Evolutionary conservation across 2,113 vertebrate species (phyloP).

Genomic region (Suricata suricatta): DNA sequence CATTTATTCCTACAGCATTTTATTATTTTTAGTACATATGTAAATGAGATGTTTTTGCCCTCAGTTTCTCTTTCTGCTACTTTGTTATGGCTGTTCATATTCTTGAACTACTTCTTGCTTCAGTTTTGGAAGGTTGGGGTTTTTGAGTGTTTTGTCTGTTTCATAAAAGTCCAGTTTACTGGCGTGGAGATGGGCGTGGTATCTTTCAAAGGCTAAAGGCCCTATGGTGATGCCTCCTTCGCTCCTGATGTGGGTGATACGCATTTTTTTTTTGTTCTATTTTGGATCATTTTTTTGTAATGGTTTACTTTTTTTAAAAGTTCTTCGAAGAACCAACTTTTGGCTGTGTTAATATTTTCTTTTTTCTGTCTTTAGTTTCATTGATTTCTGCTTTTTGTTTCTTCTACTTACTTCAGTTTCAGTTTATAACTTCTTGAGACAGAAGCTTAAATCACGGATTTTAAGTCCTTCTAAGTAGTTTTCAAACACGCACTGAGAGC

Average conservation of each 20-base stretch:
- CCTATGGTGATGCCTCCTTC: not conserved
- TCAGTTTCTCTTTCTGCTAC: not conserved
- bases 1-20: not conserved
- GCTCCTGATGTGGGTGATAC: not conserved
- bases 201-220: not conserved
- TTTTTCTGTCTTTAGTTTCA: not conserved
- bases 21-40: not conserved
- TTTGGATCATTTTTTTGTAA: constrained; percentile 10
- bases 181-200: not conserved
- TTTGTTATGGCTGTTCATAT: not conserved
- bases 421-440: not conserved
- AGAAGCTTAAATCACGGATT: not conserved
- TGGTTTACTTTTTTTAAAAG: constrained; percentile 16
- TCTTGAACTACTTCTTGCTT: not conserved
- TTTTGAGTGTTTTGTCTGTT: not conserved
- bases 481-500: not conserved
- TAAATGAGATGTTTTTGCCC: not conserved
- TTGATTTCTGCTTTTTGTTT: not conserved
- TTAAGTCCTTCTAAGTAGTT: not conserved
- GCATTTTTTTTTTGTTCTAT: not conserved
- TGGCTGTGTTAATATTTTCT: not conserved
- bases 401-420: not conserved
- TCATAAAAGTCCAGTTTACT: not conserved
- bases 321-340: not conserved
- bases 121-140: not conserved